Evolutionary conservation across 2,797 vertebrate species (phyloP).

Genomic region (Notolabrus celidotus): DNA sequence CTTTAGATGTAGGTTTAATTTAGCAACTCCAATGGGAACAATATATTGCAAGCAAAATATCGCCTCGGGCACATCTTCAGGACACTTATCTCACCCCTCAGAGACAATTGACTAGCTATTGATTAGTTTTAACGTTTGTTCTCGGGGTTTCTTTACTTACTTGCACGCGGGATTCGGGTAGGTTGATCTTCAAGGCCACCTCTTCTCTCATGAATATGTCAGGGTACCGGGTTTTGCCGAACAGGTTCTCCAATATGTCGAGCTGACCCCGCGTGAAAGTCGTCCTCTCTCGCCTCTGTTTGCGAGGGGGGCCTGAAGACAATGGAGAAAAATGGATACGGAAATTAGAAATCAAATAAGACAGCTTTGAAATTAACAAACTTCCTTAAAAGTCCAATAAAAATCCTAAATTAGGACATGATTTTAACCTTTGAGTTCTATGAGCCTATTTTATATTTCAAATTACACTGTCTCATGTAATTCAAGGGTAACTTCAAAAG

Average conservation of each 20-base stretch:
- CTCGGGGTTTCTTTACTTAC: conserved; percentile 74
- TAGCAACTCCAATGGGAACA: too few species aligned
- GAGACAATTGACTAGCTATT: not conserved
- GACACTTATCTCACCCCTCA: not conserved
- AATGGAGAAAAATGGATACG: not conserved
- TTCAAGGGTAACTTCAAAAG: too few species aligned
- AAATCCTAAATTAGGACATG: too few species aligned
- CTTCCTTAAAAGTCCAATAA: too few species aligned
- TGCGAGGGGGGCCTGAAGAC: conserved; percentile 88
- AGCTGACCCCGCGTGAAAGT: conserved; percentile 96
- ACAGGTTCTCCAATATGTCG: conserved; percentile 93
- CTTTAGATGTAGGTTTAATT: too few species aligned
- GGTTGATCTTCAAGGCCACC: conserved; percentile 96
- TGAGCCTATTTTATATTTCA: too few species aligned
- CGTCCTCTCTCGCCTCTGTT: conserved; percentile 94
- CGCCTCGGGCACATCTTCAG: too few species aligned
- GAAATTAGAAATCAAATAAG: not conserved
- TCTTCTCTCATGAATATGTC: conserved; percentile 99
- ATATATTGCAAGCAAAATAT: too few species aligned
- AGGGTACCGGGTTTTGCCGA: conserved; percentile 95
- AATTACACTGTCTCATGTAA: too few species aligned
- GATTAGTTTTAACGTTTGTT: too few species aligned
- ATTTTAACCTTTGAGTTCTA: too few species aligned
- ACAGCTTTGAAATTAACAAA: too few species aligned
- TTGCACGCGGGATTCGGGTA: conserved; percentile 96